Base-by-base conservation (phyloP, 92 coral and sea anemone species). In the Zoanthus sansibaricus region DNA sequence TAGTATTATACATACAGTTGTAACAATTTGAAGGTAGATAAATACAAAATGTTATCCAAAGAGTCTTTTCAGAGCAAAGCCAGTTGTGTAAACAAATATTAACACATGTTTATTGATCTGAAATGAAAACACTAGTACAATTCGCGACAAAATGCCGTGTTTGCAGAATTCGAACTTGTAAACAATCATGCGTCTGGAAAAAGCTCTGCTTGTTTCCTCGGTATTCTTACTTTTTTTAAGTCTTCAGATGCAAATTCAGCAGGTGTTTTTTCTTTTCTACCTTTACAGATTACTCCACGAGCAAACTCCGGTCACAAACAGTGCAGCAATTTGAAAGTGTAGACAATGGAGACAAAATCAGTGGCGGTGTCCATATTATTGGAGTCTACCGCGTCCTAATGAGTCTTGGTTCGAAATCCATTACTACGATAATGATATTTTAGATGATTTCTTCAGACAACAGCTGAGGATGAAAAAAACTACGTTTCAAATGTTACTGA, bases 301-400 rank as follows among this genome's bases (percentile, higher is more conserved):
- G 17, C 75, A 71, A 71, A 71, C 75, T 71, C 75, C 32, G 0
- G 75, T 71, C 48, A 49, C 75, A 71, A 71, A 71, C 75, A 11
- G 32, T 71, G 46, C 75, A 71, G 75, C 17, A 0, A 71, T 71
- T 71, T 49, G 75, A 64, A 30, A 46, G 37, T 45, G n/a, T 33
- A 69, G 82, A 37, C 72, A 82, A 71, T 82, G 82, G 15, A 70
- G 74, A 84, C 67, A 42, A 72, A 20, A 76, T 56, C 20, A 58
- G 18, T 20, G 18, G 20, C 66, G 21, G 66, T 20, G 15, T 58
- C 66, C 66, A 58, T 58, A 58, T 58, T 58, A 86, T 68, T 72
- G 87, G 82, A 70, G 87, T 58, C 71, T 88, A 74, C 91, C 87
- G 21, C 83, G 91, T 88, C 90, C 86, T 15, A 85, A 66, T 52